phyloP scores from a whole-genome alignment of 2,113 vertebrate genomes.

The Macroglossus sobrinus region DNA sequence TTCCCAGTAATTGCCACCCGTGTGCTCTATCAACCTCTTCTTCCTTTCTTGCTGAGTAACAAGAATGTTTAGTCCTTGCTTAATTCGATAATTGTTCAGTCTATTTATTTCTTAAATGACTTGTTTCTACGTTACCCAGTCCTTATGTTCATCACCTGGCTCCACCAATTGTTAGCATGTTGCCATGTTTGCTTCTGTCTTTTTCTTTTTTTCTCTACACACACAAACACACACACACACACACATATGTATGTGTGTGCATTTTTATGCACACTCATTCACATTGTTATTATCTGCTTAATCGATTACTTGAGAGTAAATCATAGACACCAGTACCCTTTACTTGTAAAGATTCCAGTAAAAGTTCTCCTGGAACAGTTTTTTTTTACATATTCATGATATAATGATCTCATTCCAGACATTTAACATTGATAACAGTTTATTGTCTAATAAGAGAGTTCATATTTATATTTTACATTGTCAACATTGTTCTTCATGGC shows the following conservation, averaged over 20 bases:
- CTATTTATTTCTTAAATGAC: slow-evolving; percentile 26
- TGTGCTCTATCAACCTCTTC: not conserved
- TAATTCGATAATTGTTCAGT: not conserved
- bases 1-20: not conserved
- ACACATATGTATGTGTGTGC: not conserved
- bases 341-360: not conserved
- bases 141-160: not conserved
- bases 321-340: not conserved
- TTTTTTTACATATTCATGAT: not conserved
- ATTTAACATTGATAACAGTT: not conserved
- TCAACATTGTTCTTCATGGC: not conserved
- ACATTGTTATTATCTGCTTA: not conserved
- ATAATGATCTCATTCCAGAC: not conserved
- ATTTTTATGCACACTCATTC: not conserved
- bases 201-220: not conserved
- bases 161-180: not conserved
- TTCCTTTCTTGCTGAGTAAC: not conserved
- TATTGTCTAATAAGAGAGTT: not conserved
- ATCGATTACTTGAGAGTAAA: not conserved
- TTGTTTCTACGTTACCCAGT: not conserved
- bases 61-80: slow-evolving; percentile 5
- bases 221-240: too few species aligned
- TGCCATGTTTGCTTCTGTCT: not conserved
- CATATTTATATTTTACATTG: not conserved
- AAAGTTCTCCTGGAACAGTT: not conserved